Base-by-base conservation (phyloP, 2,888 invertebrate genomes). In the Pammene aurita region DNA sequence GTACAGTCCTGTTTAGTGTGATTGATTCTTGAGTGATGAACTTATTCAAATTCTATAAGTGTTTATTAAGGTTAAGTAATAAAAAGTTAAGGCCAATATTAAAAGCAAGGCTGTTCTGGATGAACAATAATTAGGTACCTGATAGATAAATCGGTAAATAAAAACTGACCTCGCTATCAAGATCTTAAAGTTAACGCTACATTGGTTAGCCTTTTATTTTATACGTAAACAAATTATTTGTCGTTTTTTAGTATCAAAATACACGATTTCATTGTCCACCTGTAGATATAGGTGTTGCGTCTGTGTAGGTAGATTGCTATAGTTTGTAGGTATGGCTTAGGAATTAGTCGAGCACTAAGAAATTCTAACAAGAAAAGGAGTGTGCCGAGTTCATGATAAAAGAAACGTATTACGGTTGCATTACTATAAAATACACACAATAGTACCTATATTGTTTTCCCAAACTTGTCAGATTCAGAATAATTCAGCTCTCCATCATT, bases 81-180 rank as follows among this genome's bases (percentile, higher is more conserved):
- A 72, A 73, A 81, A 89, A 85, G 80, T 80, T 81, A 83, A 90
- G 89, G 84, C 86, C 78, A 70, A 75, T 72, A 74, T 77, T 64
- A 68, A 57, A 67, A 80, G 82, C 90, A 90, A 90, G 89, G 90
- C 82, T 90, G 89, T 87, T 79, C 79, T 84, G 87, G 86, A 83
- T 84, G 87, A 84, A 79, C 82, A 88, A 85, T 84, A 65, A 72
- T 63, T 69, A 71, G 50, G 55, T 18, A 68, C 64, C 64, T 84
- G 83, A 78, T 73, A 77, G 81, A 82, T 76, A 81, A 83, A 83
- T 80, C 83, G 83, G 84, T 81, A 81, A 70, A 77, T 74, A 90
- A 91, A 90, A 90, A 83, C 80, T 83, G 85, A 80, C 90, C 91
- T 89, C 83, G 84, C 76, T 75, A 76, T 69, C 69, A 69, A 69